These are phyloP conservation scores for Mus spicilegus DNA, from an alignment of 2,113 vertebrate genomes.

Conservation along the genomic window DNA sequence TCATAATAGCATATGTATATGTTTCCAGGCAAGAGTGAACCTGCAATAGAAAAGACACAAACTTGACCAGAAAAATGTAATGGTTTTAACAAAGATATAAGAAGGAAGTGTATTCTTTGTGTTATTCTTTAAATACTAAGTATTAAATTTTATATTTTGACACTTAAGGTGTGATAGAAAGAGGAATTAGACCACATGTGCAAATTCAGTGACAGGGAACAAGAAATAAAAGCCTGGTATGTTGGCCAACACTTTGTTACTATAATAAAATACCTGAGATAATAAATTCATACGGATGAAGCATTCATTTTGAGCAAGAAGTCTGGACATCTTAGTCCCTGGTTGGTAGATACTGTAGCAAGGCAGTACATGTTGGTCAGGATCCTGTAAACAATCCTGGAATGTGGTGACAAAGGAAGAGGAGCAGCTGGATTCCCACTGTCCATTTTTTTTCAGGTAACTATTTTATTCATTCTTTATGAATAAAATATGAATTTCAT, in stretches of 20 bases:
- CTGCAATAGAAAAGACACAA: background rate
- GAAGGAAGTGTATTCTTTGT: background rate
- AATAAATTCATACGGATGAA: background rate
- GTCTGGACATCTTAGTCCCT: background rate
- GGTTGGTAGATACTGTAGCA: background rate
- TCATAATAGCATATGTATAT: background rate
- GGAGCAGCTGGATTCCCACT: rapidly evolving
- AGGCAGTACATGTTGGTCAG: background rate
- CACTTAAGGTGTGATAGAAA: background rate
- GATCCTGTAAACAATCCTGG: background rate
- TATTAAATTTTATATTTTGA: background rate
- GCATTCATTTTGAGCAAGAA: background rate
- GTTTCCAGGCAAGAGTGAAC: background rate
- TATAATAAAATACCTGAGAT: background rate
- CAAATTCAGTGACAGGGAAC: background rate
- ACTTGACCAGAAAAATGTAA: background rate
- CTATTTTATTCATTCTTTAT: background rate
- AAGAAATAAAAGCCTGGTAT: background rate
- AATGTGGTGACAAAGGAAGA: background rate
- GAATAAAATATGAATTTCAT: background rate
- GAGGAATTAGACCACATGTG: background rate
- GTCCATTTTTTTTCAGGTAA: background rate
- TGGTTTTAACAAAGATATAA: background rate
- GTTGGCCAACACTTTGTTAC: background rate
- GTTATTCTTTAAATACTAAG: background rate